Base-by-base conservation (phyloP, 2,888 invertebrate genomes). In the Hermaeophaga mercurialis region DNA sequence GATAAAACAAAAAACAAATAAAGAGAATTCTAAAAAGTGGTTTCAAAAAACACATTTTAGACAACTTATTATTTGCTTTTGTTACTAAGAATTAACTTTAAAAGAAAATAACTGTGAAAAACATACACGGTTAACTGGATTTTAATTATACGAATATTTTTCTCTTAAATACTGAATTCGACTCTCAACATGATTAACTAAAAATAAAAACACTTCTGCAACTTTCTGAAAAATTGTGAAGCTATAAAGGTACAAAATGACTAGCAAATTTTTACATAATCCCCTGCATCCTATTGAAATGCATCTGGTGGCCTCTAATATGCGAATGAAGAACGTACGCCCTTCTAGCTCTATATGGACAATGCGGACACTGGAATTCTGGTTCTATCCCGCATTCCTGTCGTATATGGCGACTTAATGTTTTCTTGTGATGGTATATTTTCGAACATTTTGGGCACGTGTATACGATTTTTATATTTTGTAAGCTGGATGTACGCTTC, bases 311-410 rank as follows among this genome's bases (percentile, higher is more conserved):
- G 24, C 69, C 71, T 59, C 71, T 73, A 44, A 75, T 68, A 55
- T 78, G 77, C 1, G 73, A 71, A 34, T 74, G 79, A 70, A 82
- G 75, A 57, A 80, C 80, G 66, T 80, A 81, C n/a, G 78, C 77
- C 7, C 81, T 76, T 61, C 76, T 86, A 62, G 91, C 90, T 70
- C 84, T 83, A 79, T 88, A 87, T 66, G 84, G 78, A 79, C 91
- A 91, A 77, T 86, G 83, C 34, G 87, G 87, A 70, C 90, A 91
- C 78, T 83, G 85, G 81, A 86, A 87, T 80, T 83, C 86, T 69
- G 84, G 89, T 74, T 83, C 88, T 0, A 70, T 66, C 4, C 82
- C 81, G 63, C 82, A 82, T 61, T 82, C 82, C 56, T 80, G 78
- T 31, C 75, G 72, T 53, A 80, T 67, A 62, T 82, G 82, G 8